A percentile compares a stretch with the other conserved stretches of the same genome.
Evolutionary conservation across 2,113 vertebrate genomes (phyloP).

Genomic region (Semicossyphus pulcher): DNA sequence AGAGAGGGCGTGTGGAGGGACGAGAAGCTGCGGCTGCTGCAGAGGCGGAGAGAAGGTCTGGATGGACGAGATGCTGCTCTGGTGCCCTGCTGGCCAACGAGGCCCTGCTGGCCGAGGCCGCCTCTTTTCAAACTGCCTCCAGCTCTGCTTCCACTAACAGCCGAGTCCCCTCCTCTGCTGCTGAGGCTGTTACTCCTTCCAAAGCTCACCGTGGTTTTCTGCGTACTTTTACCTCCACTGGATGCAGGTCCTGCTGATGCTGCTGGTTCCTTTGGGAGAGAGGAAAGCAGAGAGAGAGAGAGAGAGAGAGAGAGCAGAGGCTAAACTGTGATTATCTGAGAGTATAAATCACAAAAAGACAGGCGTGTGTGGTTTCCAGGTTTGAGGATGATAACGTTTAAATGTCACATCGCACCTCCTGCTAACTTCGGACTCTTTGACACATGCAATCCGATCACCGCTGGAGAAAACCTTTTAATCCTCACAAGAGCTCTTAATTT

Average conservation of each 20-base stretch:
- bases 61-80: constrained; percentile 15
- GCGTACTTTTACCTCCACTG: constrained; percentile 15
- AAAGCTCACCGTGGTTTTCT: neutral
- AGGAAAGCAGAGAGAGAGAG: neutral
- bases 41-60: constrained; percentile 47
- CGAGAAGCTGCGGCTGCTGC: constrained; percentile 72
- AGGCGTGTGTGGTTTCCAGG: neutral
- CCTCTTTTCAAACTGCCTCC: constrained; percentile 46
- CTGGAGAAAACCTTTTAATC: constrained; percentile 64
- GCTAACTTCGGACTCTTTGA: constrained; percentile 45
- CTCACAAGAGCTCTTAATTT: constrained; percentile 75
- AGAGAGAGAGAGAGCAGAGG: neutral
- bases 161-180: constrained; percentile 24
- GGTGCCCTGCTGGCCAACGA: neutral
- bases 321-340: neutral
- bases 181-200: constrained; percentile 52
- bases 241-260: constrained; percentile 4
- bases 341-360: neutral
- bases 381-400: neutral
- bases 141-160: constrained; percentile 15
- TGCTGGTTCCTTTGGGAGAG: constrained; percentile 36
- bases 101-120: constrained; percentile 21
- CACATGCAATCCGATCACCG: constrained; percentile 60
- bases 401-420: constrained; percentile 25
- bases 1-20: constrained; percentile 65